These are phyloP conservation scores for Sycobia sp. DNA, from an alignment of 1,140 invertebrate genomes.

Conservation along the genomic window DNA sequence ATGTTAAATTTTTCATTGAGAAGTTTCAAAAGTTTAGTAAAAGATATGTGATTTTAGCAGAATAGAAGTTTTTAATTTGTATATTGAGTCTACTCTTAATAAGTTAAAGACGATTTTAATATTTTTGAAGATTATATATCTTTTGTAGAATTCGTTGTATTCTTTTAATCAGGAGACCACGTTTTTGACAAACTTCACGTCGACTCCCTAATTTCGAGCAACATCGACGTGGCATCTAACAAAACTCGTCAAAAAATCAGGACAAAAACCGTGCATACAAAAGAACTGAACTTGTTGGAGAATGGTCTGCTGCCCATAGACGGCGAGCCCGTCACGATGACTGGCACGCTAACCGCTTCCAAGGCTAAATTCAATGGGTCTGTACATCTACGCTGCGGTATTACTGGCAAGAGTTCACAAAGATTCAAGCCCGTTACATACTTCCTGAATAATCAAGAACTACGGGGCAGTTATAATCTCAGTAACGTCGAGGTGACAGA, in stretches of 20 bases:
- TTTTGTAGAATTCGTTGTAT: too few species aligned
- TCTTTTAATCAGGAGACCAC: constrained; percentile 35
- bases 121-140: too few species aligned
- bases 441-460: background rate
- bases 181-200: constrained; percentile 27
- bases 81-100: too few species aligned
- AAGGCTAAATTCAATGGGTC: constrained; percentile 36
- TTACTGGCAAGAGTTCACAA: constrained; percentile 36
- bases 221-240: constrained; percentile 33
- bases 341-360: constrained; percentile 35
- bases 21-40: too few species aligned
- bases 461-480: constrained; percentile 35
- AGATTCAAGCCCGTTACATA: constrained; percentile 32
- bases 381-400: constrained; percentile 31
- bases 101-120: too few species aligned
- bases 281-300: constrained; percentile 33
- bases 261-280: constrained; percentile 24
- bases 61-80: too few species aligned
- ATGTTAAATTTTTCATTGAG: too few species aligned
- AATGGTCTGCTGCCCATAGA: constrained; percentile 42
- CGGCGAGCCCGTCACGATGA: constrained; percentile 31
- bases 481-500: constrained; percentile 40
- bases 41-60: too few species aligned
- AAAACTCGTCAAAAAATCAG: constrained; percentile 29
- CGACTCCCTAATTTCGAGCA: constrained; percentile 24